Conservation (phyloP, 2,113 vertebrate genomes). For the Brachypteracias leptosomus region DNA sequence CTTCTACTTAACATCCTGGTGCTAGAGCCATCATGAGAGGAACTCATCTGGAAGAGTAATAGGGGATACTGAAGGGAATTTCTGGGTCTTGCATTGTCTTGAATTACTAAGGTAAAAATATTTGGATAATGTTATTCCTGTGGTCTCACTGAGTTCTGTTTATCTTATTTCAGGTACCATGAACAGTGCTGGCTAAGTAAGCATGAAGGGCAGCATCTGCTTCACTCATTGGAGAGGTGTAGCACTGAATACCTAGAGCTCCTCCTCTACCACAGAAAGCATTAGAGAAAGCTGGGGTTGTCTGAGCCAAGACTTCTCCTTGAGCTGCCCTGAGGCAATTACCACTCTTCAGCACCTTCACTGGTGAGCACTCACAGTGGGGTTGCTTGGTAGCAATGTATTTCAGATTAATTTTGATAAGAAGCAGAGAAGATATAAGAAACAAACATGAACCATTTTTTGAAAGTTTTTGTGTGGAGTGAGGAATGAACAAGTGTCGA, state of each 20-base stretch:
- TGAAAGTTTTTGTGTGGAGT: not conserved
- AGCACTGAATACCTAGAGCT: not conserved
- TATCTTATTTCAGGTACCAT: not conserved
- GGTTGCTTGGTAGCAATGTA: not conserved
- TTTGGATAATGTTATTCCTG: not conserved
- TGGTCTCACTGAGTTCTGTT: accelerated
- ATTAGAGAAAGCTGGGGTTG: not conserved
- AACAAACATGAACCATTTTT: not conserved
- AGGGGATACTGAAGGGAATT: not conserved
- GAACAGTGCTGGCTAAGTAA: not conserved
- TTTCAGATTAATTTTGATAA: not conserved
- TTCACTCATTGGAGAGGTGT: not conserved
- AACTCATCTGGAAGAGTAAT: not conserved
- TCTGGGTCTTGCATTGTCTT: not conserved
- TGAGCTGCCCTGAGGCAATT: not conserved
- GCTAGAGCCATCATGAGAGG: not conserved
- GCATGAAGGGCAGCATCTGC: not conserved
- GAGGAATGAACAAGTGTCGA: not conserved
- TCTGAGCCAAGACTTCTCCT: not conserved
- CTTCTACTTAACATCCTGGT: not conserved
- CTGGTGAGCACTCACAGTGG: not conserved
- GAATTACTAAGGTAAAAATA: not conserved
- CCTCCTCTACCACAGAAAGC: not conserved
- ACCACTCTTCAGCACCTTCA: not conserved
- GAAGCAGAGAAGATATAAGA: not conserved